Base-by-base conservation (phyloP, 2,797 vertebrate species). In the Amblyraja radiata region DNA sequence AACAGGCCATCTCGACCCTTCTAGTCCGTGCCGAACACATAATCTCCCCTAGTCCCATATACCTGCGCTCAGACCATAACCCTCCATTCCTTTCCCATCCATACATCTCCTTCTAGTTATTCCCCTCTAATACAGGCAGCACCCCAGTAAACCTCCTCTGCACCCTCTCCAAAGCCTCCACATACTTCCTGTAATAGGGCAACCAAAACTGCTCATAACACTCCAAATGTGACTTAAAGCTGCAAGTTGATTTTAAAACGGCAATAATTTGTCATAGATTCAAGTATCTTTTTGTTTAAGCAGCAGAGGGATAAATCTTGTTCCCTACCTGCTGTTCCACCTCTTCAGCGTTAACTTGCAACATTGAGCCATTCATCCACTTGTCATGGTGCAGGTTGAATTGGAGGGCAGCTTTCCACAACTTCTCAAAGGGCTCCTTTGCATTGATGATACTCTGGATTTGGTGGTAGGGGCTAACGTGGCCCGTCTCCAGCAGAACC, bases 381-480 rank as follows among this genome's bases (percentile, higher is more conserved):
- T 93, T 83, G 14, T 94, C 93, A 81, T 46, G 93, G 1, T 58
- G 93, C 28, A 78, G 0, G 0, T 93, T 93, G 80, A 94, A 94
- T 21, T 93, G 93, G 8, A 94, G 73, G n/a, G 91, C 91, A 93
- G 46, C 94, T 88, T 77, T 91, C 90, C 0, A 0, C 39, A 94
- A 9, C 54, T 80, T 93, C 90, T 94, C 95, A 94, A 10, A 11
- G 74, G 94, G 93, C 58, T 95, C 94, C 83, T 91, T 95, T 93
- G 94, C 28, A 83, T 1, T 28, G 39, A 93, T 93, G 23, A 93
- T 39, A 9, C 63, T 91, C 63, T 21, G 73, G 93, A 93, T 90
- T 93, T 93, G 93, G 93, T 54, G 71, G 78, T 93, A 95, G 81
- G 71, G 84, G 39, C 92, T 93, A 63, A 94, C 2, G 13, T 93